Evolutionary conservation across 1,140 invertebrate genomes (phyloP).

Genomic region (Lepidurus couesii): DNA sequence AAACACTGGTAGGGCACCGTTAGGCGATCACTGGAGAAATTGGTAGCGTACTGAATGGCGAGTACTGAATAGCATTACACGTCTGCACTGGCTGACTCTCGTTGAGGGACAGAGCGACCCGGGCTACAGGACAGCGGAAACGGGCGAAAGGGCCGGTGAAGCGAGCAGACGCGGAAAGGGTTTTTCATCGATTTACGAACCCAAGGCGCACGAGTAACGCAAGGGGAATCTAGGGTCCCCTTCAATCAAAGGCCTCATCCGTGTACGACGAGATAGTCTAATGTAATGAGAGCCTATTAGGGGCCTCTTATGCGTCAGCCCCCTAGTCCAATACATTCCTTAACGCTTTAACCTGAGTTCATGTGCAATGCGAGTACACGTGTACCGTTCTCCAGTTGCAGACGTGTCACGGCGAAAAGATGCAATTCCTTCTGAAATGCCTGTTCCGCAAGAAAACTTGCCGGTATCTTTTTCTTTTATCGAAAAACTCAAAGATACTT

Average conservation of each 20-base stretch:
- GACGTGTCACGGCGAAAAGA: no score
- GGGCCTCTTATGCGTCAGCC: not conserved
- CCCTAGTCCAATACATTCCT: not conserved
- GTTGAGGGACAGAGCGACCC: no score
- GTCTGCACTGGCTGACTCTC: no score
- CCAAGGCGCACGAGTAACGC: not conserved
- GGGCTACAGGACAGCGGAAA: not conserved
- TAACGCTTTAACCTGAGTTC: not conserved
- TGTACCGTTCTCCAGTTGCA: no score
- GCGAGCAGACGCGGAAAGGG: constrained; percentile 8
- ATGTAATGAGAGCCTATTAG: constrained; percentile 19
- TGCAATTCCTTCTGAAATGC: no score
- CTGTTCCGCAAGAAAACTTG: no score
- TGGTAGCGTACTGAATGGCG: no score
- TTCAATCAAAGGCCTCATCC: constrained; percentile 1
- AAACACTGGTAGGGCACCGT: not conserved
- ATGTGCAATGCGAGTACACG: not conserved
- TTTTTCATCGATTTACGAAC: not conserved
- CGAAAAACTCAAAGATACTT: no score
- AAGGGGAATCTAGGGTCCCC: not conserved
- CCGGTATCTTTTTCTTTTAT: no score
- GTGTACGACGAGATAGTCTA: not conserved
- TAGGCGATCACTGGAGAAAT: no score
- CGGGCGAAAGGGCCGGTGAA: not conserved
- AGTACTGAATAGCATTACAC: no score